Conservation (phyloP, 2,113 vertebrate species). For the Emydocephalus ijimae region DNA sequence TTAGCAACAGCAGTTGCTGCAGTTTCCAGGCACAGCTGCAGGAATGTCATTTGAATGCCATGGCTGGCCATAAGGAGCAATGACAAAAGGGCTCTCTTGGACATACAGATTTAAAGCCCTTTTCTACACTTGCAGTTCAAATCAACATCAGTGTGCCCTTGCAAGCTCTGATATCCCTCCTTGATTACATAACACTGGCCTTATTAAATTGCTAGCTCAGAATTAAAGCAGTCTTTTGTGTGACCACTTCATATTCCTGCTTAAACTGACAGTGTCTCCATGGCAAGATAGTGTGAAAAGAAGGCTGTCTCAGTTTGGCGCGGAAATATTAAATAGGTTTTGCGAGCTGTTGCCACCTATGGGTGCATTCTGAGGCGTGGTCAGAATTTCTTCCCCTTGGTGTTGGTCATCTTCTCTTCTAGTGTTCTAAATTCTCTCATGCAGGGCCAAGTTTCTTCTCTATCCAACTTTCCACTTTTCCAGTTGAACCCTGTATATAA, state of each 20-base stretch:
- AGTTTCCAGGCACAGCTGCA: conserved; percentile 21
- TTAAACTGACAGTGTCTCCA: background rate
- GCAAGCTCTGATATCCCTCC: background rate
- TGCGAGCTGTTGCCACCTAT: background rate
- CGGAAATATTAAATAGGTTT: background rate
- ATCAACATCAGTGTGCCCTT: no score
- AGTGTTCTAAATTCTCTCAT: background rate
- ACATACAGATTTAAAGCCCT: background rate
- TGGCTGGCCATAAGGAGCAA: background rate
- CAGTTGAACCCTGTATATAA: background rate
- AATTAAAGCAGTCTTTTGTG: background rate
- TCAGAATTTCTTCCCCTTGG: background rate
- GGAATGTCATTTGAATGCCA: conserved; percentile 32
- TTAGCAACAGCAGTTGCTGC: conserved; percentile 18
- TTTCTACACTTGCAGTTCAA: no score
- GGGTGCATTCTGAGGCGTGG: background rate
- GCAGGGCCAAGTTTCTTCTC: background rate
- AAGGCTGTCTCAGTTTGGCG: background rate
- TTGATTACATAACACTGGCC: background rate
- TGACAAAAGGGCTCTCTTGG: background rate
- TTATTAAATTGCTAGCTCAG: background rate
- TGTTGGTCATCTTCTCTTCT: background rate
- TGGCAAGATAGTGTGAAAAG: background rate
- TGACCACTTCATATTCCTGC: background rate
- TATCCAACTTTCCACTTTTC: background rate